These are phyloP conservation scores for Dryocosmus kuriphilus DNA, from an alignment of 2,888 invertebrate genomes.

Conservation along the genomic window DNA sequence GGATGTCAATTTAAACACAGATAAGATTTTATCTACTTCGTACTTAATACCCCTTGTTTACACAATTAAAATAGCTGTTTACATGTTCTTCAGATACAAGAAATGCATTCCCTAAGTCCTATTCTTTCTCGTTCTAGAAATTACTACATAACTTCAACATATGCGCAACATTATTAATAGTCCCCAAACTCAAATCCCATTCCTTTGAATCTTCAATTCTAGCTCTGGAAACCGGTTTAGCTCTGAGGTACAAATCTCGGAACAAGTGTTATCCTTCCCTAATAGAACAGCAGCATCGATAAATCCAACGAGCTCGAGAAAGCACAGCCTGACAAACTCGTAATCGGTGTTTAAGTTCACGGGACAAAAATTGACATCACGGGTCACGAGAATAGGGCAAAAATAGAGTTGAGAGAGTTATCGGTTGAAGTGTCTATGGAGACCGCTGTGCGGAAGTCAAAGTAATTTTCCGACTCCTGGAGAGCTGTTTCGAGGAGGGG, in stretches of 20 bases:
- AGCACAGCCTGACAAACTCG: neutral
- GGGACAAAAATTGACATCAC: neutral
- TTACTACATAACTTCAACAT: neutral
- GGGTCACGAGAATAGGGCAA: neutral
- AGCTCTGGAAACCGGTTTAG: constrained; percentile 24
- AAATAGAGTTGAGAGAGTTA: neutral
- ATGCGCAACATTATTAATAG: no score
- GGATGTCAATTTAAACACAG: neutral
- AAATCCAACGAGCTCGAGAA: neutral
- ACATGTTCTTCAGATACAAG: no score
- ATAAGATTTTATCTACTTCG: neutral
- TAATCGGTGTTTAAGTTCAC: neutral
- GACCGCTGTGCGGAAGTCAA: constrained; percentile 9
- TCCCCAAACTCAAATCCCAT: no score
- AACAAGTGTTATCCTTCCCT: constrained; percentile 13
- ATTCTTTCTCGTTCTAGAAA: neutral
- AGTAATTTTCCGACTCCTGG: constrained; percentile 22
- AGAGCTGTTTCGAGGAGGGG: constrained; percentile 42
- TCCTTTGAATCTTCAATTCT: neutral
- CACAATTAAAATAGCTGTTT: no score
- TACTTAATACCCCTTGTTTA: no score
- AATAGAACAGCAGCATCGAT: neutral
- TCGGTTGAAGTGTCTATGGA: neutral
- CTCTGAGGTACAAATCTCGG: neutral
- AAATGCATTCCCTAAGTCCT: no score